A percentile compares a stretch with the other conserved stretches of the same genome.
phyloP scores from a whole-genome alignment of 2,797 vertebrate genomes.

The Epinephelus malabaricus region DNA sequence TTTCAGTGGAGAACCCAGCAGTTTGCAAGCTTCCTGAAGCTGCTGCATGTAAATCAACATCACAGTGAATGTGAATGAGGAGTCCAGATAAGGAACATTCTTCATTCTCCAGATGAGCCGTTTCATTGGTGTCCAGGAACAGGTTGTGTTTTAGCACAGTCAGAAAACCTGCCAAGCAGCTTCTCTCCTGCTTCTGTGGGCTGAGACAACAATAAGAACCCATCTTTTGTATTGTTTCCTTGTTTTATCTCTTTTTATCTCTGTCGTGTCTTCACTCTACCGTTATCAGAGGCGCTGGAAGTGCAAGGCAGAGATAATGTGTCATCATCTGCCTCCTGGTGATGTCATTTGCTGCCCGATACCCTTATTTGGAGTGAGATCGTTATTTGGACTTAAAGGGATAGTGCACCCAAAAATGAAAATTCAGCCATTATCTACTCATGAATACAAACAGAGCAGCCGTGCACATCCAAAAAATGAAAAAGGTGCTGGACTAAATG shows the following conservation, averaged over 20 bases:
- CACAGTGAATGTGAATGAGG: slow-evolving; percentile 60
- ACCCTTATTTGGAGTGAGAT: neutral
- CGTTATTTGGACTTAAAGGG: neutral
- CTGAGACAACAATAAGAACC: slow-evolving; percentile 51
- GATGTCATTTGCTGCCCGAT: slow-evolving; percentile 15
- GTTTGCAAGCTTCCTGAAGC: slow-evolving; percentile 26
- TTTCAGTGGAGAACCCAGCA: slow-evolving; percentile 6
- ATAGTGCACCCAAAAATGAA: too few species aligned
- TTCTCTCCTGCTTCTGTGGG: slow-evolving; percentile 53
- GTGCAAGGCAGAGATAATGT: neutral
- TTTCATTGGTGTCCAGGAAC: slow-evolving; percentile 65
- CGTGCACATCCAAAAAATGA: too few species aligned
- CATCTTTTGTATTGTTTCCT: slow-evolving; percentile 52
- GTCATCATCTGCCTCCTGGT: slow-evolving; percentile 10
- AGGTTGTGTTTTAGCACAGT: slow-evolving; percentile 58
- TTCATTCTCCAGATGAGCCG: slow-evolving; percentile 61
- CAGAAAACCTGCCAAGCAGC: slow-evolving; percentile 70
- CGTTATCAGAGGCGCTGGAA: slow-evolving; percentile 5
- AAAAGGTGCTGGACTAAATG: too few species aligned
- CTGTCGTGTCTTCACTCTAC: slow-evolving; percentile 16
- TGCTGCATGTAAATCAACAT: slow-evolving; percentile 64
- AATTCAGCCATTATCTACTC: too few species aligned
- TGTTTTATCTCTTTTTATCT: slow-evolving; percentile 31
- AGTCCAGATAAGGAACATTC: slow-evolving; percentile 42
- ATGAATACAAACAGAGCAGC: too few species aligned